Evolutionary conservation across 2,113 vertebrate species (phyloP), one percentile per base, ranked within the genome.

Genomic region (Mastomys coucha): DNA sequence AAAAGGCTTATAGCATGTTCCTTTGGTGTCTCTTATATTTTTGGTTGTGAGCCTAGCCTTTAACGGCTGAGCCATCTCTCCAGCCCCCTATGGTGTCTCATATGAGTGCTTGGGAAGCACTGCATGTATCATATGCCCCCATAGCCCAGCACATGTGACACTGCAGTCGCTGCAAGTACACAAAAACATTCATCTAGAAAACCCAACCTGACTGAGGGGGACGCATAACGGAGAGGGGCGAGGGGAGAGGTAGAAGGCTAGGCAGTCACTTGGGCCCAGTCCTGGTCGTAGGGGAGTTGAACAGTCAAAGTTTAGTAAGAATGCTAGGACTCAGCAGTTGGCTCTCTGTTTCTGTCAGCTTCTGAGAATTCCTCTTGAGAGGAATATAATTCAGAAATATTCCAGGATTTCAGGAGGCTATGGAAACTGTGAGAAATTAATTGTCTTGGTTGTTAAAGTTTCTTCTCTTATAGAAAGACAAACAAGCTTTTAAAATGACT

Each of bases 341-440:
- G 7, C 28, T 63, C 77, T 77, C 75, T 72, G 80, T 33, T 39
- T 95, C 88, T 49, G 53, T 5, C 33, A 33, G 22, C 56, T 36
- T 82, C 65, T 53, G 60, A 12, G 56, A 49, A 51, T 70, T 89
- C 56, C 33, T 45, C 33, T 73, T 51, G 17, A 67, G 76, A 86
- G 45, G 53, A 72, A 81, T 81, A 20, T 11, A 84, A 81, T 13
- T 93, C 42, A 65, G n/a, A 91, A 92, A 39, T 75, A 58, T 13
- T 76, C 89, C 45, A 17, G 87, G 67, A 84, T 49, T 67, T 33
- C 95, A 56, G 67, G 73, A 95, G 85, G 81, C 82, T 51, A 73
- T 56, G 20, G 80, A 11, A 39, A 22, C 3, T 36, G 28, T 92
- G 13, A 89, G 91, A 78, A 72, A 11, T 78, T 28, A 72, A 6